These are phyloP conservation scores for Drosophila percnosoma DNA, from an alignment of 2,888 invertebrate species.

Conservation along the genomic window DNA sequence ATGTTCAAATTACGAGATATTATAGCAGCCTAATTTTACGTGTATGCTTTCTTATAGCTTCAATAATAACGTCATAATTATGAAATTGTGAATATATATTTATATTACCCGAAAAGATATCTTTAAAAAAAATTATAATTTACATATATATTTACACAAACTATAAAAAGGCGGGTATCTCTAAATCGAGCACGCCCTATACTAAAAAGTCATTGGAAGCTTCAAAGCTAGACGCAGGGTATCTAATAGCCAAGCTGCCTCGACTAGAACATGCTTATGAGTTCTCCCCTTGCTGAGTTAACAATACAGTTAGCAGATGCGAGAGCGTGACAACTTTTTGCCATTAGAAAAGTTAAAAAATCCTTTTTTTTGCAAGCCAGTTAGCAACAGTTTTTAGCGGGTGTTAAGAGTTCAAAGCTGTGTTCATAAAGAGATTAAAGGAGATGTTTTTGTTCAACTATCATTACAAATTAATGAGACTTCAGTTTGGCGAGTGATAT, in stretches of 20 bases:
- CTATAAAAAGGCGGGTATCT: not conserved
- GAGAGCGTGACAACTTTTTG: constrained; percentile 66
- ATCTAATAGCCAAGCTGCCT: not conserved
- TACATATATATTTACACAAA: not conserved
- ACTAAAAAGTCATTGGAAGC: not conserved
- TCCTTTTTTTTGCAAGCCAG: not conserved
- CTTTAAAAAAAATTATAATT: not conserved
- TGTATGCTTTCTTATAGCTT: not conserved
- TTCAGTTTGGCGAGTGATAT: not conserved
- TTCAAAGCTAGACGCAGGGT: constrained; percentile 1
- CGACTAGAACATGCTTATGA: not conserved
- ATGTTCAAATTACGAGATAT: not conserved
- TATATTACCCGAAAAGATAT: not conserved
- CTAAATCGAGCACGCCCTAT: not conserved
- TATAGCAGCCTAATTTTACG: not conserved
- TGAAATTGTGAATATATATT: not conserved
- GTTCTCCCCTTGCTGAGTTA: constrained; percentile 25
- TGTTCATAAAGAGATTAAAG: constrained; percentile 39
- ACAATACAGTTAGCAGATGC: constrained; percentile 60
- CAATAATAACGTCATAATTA: not conserved
- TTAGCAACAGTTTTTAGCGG: constrained; percentile 11
- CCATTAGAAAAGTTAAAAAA: constrained; percentile 60
- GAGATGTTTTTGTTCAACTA: constrained; percentile 14
- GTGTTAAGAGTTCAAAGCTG: constrained; percentile 7
- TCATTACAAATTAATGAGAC: constrained; percentile 28